Evolutionary conservation across 2,888 invertebrate genomes (phyloP).

Genomic region (Philereme vetulata): DNA sequence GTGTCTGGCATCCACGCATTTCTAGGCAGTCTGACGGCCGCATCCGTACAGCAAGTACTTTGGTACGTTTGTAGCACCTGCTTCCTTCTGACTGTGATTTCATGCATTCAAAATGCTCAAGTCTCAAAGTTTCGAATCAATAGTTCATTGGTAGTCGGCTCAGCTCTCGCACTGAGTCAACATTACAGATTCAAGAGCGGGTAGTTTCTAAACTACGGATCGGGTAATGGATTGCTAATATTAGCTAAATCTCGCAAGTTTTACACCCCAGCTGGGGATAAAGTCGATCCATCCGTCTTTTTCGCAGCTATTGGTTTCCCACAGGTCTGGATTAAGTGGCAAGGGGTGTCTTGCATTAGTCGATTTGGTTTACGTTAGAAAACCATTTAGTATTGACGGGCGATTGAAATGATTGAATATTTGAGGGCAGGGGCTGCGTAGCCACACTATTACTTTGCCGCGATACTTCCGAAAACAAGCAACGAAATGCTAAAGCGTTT

Average conservation of each 20-base stretch:
- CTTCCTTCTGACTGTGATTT: conserved; percentile 4
- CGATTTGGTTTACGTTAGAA: conserved; percentile 47
- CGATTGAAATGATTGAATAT: conserved; percentile 32
- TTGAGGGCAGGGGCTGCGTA: conserved; percentile 24
- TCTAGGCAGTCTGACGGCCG: no score
- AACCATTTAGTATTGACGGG: conserved; percentile 36
- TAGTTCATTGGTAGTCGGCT: conserved; percentile 39
- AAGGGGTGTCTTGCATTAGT: conserved; percentile 54
- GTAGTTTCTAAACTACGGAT: conserved; percentile 45
- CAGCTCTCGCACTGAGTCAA: conserved; percentile 28
- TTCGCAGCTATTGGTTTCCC: conserved; percentile 64
- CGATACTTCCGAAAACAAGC: conserved; percentile 19
- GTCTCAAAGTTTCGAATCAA: conserved; percentile 38
- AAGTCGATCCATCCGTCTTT: conserved; percentile 75
- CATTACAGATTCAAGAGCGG: conserved; percentile 40
- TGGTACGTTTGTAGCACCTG: not conserved
- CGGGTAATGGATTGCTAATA: conserved; percentile 81
- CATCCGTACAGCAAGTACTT: not conserved
- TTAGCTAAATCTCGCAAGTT: conserved; percentile 78
- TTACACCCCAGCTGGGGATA: conserved; percentile 58
- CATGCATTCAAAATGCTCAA: conserved; percentile 14
- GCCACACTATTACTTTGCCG: conserved; percentile 20
- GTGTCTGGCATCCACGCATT: not conserved
- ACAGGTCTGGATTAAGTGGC: conserved; percentile 45
- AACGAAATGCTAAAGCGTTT: conserved; percentile 21